Evolutionary conservation across 2,888 invertebrate genomes (phyloP).

Genomic region (Galerucella calmariensis): DNA sequence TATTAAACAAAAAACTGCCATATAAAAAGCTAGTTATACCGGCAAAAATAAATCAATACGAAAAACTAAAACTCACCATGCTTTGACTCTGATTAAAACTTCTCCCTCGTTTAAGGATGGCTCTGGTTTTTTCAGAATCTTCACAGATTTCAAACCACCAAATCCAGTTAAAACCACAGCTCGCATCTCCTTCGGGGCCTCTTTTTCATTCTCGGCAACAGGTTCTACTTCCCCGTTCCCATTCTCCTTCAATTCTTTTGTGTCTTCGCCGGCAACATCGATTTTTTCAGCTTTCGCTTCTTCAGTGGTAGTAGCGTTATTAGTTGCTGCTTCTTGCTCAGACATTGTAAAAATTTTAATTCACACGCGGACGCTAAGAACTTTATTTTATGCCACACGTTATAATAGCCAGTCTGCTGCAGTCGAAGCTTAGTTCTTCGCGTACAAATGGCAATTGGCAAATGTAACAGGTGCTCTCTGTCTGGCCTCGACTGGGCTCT

Average conservation of each 20-base stretch:
- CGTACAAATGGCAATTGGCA: conserved; percentile 8
- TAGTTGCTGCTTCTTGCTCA: conserved; percentile 53
- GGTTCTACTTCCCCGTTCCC: conserved; percentile 64
- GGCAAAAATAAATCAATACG: not conserved
- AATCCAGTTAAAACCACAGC: conserved; percentile 86
- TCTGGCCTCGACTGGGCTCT: conserved; percentile 44
- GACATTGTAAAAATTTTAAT: conserved; percentile 46
- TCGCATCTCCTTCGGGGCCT: conserved; percentile 83
- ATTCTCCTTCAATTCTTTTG: conserved; percentile 62
- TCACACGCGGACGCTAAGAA: conserved; percentile 6
- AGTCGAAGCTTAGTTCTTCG: not conserved
- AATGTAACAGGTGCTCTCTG: conserved; percentile 57
- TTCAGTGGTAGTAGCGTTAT: conserved; percentile 49
- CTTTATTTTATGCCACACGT: not conserved
- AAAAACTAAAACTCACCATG: conserved; percentile 76
- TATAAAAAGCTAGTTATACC: not conserved
- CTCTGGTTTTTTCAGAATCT: conserved; percentile 84
- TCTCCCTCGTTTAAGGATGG: conserved; percentile 78
- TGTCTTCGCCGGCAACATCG: conserved; percentile 49
- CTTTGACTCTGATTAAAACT: conserved; percentile 84
- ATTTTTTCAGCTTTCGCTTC: conserved; percentile 51
- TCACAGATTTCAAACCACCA: conserved; percentile 87
- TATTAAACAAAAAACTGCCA: not conserved
- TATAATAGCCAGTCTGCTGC: not conserved
- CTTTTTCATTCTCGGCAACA: conserved; percentile 55